Percentiles rank a stretch among this genome's conserved stretches.
Conservation (phyloP, 2,113 vertebrate genomes). For the Channa argus region DNA sequence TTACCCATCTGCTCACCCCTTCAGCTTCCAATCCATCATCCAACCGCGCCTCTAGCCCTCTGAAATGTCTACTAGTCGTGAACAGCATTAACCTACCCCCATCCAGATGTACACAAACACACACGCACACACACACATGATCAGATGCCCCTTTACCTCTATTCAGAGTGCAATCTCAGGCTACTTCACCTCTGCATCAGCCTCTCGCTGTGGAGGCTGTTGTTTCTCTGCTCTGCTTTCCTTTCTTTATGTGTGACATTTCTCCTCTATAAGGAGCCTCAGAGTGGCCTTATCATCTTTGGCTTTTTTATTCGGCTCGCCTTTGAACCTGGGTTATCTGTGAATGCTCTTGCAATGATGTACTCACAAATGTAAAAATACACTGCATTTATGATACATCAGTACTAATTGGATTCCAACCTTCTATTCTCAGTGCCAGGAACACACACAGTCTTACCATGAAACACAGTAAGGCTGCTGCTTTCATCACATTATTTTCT, state of each 20-base stretch:
- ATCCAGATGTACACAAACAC: conserved; percentile 37
- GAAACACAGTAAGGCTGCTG: neutral
- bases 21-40: conserved; percentile 76
- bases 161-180: conserved; percentile 83
- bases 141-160: conserved; percentile 83
- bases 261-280: conserved; percentile 76
- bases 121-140: conserved; percentile 54
- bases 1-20: conserved; percentile 78
- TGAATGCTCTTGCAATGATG: conserved; percentile 43
- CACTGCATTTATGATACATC: conserved; percentile 58
- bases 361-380: conserved; percentile 59
- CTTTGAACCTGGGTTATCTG: conserved; percentile 81
- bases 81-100: conserved; percentile 71
- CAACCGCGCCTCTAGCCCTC: conserved; percentile 60
- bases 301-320: conserved; percentile 79
- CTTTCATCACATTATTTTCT: conserved; percentile 14
- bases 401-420: conserved; percentile 41
- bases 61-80: conserved; percentile 76
- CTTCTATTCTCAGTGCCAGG: neutral
- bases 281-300: conserved; percentile 83
- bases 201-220: conserved; percentile 73
- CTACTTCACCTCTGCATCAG: conserved; percentile 83
- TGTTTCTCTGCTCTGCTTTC: conserved; percentile 79
- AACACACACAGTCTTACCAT: conserved; percentile 3
- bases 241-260: conserved; percentile 82